Evolutionary conservation across 2,888 invertebrate genomes (phyloP).

Genomic region (Harpalus rufipes): DNA sequence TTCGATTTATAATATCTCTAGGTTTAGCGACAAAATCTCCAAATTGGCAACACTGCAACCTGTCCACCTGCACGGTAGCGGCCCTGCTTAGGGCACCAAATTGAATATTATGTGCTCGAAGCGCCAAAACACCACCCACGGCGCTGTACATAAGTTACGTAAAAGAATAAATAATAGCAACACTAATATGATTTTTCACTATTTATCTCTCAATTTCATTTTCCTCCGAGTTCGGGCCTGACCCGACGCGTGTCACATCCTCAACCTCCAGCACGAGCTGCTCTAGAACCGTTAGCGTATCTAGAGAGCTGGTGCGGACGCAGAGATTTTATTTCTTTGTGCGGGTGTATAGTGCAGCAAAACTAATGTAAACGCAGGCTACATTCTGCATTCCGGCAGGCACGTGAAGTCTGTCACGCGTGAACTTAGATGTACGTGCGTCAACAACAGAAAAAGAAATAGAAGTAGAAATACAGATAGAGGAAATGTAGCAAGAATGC

Average conservation of each 20-base stretch:
- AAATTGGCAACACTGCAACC: no score
- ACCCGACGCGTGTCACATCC: conserved; percentile 7
- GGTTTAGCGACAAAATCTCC: no score
- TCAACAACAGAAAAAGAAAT: conserved; percentile 2
- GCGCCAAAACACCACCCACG: no score
- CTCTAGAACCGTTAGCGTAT: conserved; percentile 16
- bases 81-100: no score
- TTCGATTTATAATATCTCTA: no score
- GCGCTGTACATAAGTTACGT: no score
- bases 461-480: not conserved
- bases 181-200: no score
- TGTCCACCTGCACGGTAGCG: no score
- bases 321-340: no score
- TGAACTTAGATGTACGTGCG: conserved; percentile 29
- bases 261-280: not conserved
- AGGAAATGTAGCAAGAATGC: not conserved
- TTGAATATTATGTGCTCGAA: no score
- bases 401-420: conserved; percentile 55
- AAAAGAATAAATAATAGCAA: no score
- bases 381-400: conserved; percentile 10
- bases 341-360: not conserved
- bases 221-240: not conserved
- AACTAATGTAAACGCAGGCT: not conserved
- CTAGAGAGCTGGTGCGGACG: not conserved
- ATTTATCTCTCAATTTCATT: not conserved